Evolutionary conservation across 2,797 vertebrate species (phyloP), one percentile per base, ranked within the genome.

Genomic region (Percopsis omiscomaycus): DNA sequence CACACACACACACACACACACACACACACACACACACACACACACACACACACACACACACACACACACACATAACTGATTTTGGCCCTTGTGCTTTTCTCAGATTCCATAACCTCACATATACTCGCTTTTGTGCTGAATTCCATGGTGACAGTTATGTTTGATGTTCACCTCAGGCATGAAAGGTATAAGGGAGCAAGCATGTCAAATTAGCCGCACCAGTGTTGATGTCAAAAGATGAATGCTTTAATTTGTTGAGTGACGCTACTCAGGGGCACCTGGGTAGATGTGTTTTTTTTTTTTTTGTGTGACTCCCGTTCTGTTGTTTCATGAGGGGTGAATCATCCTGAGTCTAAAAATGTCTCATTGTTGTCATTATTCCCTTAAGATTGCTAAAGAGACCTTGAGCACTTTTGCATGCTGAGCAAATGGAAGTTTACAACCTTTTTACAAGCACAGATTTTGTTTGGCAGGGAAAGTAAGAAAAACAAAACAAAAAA

Each of bases 131-230:
- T 65, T 65, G 63, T 69, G 53, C 68, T 77, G 54, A 73, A 81
- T 83, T 83, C 77, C 73, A 73, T 27, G 11, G 61, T 84, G 83
- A 80, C 77, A 67, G 77, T 65, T 64, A 8, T 37, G 61, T 68
- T 81, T 71, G 59, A 76, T 75, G 81, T 60, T 67, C 3, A 54
- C 82, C 79, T 77, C 66, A 70, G 79, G 82, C 67, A 52, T 28
- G 50, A 60, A 42, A 58, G 48, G 13, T 68, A 80, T 70, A 55
- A 84, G 77, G 45, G 46, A 51, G 55, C n/a, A 9, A 32, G 65
- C 47, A 71, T 47, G 49, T 61, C 13, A 68, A 81, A 77, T 81
- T 11, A 60, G 55, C 47, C 62, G 58, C 60, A 29, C 47, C 16
- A 0, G 67, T 9, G 59, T 28, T 11, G 50, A 60, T 80, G 79